Evolutionary conservation across 92 coral and sea anemone genomes (phyloP), one percentile per base, ranked within the genome.

Genomic region (Porites cylindrica): DNA sequence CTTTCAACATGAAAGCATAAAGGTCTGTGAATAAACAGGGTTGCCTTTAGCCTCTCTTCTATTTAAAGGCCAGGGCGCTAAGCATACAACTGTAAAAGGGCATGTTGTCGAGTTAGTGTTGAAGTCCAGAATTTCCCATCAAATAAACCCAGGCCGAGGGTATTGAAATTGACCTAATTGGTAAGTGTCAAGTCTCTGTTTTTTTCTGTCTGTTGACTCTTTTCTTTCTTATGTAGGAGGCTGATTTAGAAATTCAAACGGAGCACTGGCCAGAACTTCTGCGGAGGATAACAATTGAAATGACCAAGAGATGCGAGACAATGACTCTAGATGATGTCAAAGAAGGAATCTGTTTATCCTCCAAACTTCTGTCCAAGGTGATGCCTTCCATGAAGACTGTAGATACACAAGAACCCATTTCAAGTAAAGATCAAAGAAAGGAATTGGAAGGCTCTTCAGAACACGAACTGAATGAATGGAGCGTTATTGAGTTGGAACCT

Each of bases 261-360:
- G 93, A 95, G 32, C 97, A 97, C 73, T 97, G 99, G 99, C 99
- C 99, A 20, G 96, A 96, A 71, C 90, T 97, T 64, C 76, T 97
- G 66, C 91, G 97, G 10, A 88, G 82, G 16, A 80, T 97, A 17
- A 95, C 96, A 70, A 90, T 93, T 79, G 98, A 95, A 75, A 89
- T 97, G 94, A 97, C 99, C 20, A 76, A 89, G 77, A 89, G 98
- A 19, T 97, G 99, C 72, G 87, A 92, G 81, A 91, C 80, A 51
- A 89, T 97, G 93, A 71, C 93, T 26, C 86, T 97, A 7, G 89
- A 82, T 18, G 99, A 97, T 72, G 82, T 97, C 23, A 83, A 94
- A 61, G 99, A 95, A 76, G 99, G 99, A 26, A 93, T 97, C 52
- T 83, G 86, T 43, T 90, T 97, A 20, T 97, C 97, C 51, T 97